Base-by-base conservation (phyloP, 2,797 vertebrate species). In the Pelochelys cantorii region DNA sequence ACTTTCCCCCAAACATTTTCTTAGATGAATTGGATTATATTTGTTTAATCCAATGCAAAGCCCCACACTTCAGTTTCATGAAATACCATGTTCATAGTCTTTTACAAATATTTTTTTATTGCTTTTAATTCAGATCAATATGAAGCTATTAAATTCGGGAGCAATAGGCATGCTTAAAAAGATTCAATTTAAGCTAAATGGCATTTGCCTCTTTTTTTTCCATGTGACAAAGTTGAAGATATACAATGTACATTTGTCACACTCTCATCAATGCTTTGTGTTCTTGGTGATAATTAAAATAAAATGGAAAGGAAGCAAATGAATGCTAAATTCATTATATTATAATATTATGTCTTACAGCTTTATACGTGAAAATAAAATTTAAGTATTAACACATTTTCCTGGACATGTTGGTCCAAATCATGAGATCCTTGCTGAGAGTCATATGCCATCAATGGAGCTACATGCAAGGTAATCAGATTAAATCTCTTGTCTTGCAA, bases 51-150 rank as follows among this genome's bases (percentile, higher is more conserved):
- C 8, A 86, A 7, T 65, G 56, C 37, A 87, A 57, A 78, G 54
- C 27, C 1, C 60, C 42, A 2, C 23, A 84, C 80, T 95, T 92
- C 65, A 75, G 11, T 91, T 96, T 96, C 83, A 89, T 53, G 48
- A 90, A 92, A 79, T 15, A 29, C 3, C 18, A 3, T 79, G 25
- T 60, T 4, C 23, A 85, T 85, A 75, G 42, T 94, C 27, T 81
- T 54, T 78, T 94, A 75, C 42, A 84, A 37, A 84, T 5, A 3
- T 57, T 57, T 54, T 84, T 90, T 60, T 13, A 31, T 60, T 22
- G 34, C 79, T 5, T 22, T 95, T 92, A 71, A 93, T 94, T 95
- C 93, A 78, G 74, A 90, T 62, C 54, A 86, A 78, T 60, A 89
- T 22, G 87, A 91, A 88, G 3, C 11, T 12, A 92, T 79, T 14